These are phyloP conservation scores for Caligus rogercresseyi DNA, from an alignment of 1,140 invertebrate species.

Conservation along the genomic window DNA sequence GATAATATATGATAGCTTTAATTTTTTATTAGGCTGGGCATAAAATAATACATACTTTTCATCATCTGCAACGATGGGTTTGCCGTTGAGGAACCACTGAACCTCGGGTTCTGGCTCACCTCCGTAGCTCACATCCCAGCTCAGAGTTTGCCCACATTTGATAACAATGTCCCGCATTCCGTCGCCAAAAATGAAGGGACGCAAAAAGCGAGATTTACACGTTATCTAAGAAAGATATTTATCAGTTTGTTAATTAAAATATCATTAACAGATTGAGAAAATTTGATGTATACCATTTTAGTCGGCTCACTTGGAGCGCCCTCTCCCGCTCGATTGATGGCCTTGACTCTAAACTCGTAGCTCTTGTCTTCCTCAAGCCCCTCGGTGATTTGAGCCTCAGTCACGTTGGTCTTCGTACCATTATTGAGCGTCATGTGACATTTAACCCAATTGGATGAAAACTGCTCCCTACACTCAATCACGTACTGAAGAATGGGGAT, in stretches of 20 bases:
- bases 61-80: slow-evolving; percentile 38
- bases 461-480: slow-evolving; percentile 53
- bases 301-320: slow-evolving; percentile 84
- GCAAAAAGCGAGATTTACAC: slow-evolving; percentile 7
- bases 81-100: slow-evolving; percentile 56
- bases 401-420: slow-evolving; percentile 25
- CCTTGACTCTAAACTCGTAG: slow-evolving; percentile 80
- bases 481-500: slow-evolving; percentile 81
- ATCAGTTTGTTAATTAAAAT: neutral
- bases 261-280: neutral
- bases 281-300: slow-evolving; percentile 49
- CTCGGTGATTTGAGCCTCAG: slow-evolving; percentile 58
- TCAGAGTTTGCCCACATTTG: slow-evolving; percentile 79
- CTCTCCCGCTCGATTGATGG: slow-evolving; percentile 85
- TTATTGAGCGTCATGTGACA: neutral
- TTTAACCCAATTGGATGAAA: slow-evolving; percentile 67
- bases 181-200: slow-evolving; percentile 24
- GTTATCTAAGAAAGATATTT: slow-evolving; percentile 1
- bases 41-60: neutral
- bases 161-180: slow-evolving; percentile 69
- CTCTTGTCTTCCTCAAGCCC: slow-evolving; percentile 62
- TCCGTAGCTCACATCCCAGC: slow-evolving; percentile 80
- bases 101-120: slow-evolving; percentile 85
- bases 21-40: too few relatives aligned
- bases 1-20: too few relatives aligned